These are phyloP conservation scores for Seriola dumerili DNA, from an alignment of 2,113 vertebrate genomes.

Conservation along the genomic window DNA sequence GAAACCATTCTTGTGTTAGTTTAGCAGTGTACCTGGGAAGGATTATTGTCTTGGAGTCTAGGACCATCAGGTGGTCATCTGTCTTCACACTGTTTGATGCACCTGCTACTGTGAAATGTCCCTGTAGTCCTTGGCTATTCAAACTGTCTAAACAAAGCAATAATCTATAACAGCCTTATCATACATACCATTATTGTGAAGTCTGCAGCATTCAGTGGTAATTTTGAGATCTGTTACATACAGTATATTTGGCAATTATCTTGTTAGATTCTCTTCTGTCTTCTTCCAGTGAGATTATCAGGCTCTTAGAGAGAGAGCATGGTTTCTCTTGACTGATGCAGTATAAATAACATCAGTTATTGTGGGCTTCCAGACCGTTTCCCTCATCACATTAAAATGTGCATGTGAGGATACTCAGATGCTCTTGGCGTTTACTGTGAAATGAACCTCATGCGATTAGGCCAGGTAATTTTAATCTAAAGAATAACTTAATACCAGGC, in stretches of 20 bases:
- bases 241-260: neutral
- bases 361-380: neutral
- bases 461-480: neutral
- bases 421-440: neutral
- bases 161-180: neutral
- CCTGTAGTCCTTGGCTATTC: neutral
- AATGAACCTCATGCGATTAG: neutral
- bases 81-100: neutral
- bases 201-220: neutral
- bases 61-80: neutral
- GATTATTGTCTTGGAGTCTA: neutral
- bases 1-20: slow-evolving; percentile 2
- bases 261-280: neutral
- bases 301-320: neutral
- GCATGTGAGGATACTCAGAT: neutral
- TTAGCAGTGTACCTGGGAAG: neutral
- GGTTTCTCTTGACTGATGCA: neutral
- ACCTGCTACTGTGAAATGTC: neutral
- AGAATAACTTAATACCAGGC: neutral
- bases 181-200: neutral
- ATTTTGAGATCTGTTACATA: neutral
- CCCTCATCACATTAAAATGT: neutral
- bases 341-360: neutral
- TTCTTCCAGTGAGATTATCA: neutral
- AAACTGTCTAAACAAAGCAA: neutral